phyloP scores from a whole-genome alignment of 2,113 vertebrate genomes.

The Caretta caretta region DNA sequence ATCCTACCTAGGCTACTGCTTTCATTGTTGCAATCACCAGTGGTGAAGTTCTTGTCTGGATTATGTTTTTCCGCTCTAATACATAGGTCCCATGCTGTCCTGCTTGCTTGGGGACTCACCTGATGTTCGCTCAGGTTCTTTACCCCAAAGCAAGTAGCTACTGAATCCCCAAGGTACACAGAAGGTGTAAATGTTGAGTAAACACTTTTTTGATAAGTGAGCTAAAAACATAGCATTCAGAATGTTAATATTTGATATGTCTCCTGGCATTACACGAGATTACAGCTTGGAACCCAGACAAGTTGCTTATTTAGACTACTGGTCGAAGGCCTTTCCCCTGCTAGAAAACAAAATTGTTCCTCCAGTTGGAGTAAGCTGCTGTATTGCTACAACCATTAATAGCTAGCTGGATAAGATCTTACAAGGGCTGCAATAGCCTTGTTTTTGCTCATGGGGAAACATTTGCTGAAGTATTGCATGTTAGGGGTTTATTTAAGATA shows the following conservation, averaged over 20 bases:
- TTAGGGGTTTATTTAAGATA: not conserved
- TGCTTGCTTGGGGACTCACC: not conserved
- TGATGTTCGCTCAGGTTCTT: not conserved
- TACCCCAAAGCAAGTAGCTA: not conserved
- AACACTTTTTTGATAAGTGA: not conserved
- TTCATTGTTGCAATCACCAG: not conserved
- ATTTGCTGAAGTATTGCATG: not conserved
- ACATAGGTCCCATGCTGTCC: not conserved
- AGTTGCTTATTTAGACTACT: not conserved
- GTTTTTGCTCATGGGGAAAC: not conserved
- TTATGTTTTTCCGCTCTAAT: not conserved
- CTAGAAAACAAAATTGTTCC: not conserved
- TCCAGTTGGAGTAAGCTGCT: not conserved
- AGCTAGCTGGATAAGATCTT: not conserved
- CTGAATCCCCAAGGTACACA: not conserved
- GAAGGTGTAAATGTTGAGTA: not conserved
- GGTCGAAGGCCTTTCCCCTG: not conserved
- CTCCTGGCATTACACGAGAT: not conserved
- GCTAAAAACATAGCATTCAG: not conserved
- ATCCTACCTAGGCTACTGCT: not conserved
- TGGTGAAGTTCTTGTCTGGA: not conserved
- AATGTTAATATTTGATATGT: not conserved
- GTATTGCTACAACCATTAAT: not conserved
- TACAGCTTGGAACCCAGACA: not conserved
- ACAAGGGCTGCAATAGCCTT: not conserved